Evolutionary conservation across 2,888 invertebrate genomes (phyloP).

Genomic region (Girardia tigrina): DNA sequence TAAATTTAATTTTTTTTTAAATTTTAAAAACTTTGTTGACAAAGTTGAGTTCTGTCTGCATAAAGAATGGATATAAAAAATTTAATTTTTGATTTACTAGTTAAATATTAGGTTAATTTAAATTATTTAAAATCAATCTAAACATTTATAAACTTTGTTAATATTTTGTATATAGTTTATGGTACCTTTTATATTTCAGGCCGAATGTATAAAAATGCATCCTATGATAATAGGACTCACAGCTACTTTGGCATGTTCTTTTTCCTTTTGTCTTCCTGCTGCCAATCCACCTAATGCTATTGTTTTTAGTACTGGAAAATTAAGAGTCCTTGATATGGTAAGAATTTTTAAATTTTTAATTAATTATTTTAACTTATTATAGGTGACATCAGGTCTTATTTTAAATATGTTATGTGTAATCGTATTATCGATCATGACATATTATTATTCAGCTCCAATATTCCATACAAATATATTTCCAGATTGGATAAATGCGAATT

Average conservation of each 20-base stretch:
- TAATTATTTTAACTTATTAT: not conserved
- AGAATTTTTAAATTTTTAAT: not conserved
- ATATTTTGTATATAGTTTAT: no score
- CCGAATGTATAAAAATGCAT: not conserved
- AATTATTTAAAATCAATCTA: no score
- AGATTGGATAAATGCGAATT: not conserved
- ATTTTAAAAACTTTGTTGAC: no score
- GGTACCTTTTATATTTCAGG: no score
- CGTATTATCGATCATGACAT: not conserved
- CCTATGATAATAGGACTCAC: not conserved
- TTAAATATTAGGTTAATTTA: no score
- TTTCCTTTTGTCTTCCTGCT: not conserved
- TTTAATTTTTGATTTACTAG: no score
- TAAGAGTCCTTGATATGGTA: not conserved
- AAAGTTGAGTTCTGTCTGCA: no score
- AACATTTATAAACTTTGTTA: no score
- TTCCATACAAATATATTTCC: not conserved
- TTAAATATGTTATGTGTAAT: not conserved
- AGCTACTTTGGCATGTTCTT: not conserved
- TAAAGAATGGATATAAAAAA: no score
- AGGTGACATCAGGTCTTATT: not conserved
- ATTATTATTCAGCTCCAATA: not conserved
- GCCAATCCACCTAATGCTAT: slow-evolving; percentile 10
- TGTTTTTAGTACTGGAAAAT: slow-evolving; percentile 1
- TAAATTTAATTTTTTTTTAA: no score